Evolutionary conservation across 2,113 vertebrate genomes (phyloP), one percentile per base, ranked within the genome.

Genomic region (Aphyosemion australe): DNA sequence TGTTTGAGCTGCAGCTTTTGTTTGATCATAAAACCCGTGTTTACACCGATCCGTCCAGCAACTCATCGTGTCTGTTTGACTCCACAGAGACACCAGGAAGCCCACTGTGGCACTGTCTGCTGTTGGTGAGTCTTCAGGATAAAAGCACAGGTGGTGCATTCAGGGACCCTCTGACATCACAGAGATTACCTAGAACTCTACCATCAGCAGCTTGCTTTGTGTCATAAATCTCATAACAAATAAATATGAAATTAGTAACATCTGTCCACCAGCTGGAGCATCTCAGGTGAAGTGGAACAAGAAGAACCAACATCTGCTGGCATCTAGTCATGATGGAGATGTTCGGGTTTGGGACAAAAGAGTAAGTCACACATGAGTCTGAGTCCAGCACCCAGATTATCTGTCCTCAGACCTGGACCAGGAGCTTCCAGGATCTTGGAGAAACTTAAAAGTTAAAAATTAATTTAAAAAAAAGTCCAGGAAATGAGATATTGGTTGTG

Each of bases 201-300:
- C 4, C 15, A 18, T 15, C 18, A 19, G 46, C n/a, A 47, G 15
- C 45, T n/a, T 16, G 1, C n/a, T 4, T 47, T 47, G 16, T 37
- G 18, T 6, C 16, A 1, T 21, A 42, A 26, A n/a, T n/a, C n/a
- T n/a, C n/a, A n/a, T n/a, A n/a, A n/a, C n/a, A n/a, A n/a, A n/a
- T n/a, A n/a, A n/a, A n/a, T n/a, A n/a, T n/a, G n/a, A n/a, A n/a
- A n/a, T n/a, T 26, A 7, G 16, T n/a, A 15, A n/a, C 45, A 46
- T 16, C 45, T n/a, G 6, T 41, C 16, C 6, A 1, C 13, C 83
- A 99, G 97, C 97, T n/a, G 97, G 97, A 50, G 97, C 97, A 13
- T 98, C 97, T 69, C 97, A 99, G 88, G 96, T 99, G 64, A 99
- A 99, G 82, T 99, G 97, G 97, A 99, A 99, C 90, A 94, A 91